Evolutionary conservation across 2,888 invertebrate species (phyloP).

Genomic region (Ennomos erosarius): DNA sequence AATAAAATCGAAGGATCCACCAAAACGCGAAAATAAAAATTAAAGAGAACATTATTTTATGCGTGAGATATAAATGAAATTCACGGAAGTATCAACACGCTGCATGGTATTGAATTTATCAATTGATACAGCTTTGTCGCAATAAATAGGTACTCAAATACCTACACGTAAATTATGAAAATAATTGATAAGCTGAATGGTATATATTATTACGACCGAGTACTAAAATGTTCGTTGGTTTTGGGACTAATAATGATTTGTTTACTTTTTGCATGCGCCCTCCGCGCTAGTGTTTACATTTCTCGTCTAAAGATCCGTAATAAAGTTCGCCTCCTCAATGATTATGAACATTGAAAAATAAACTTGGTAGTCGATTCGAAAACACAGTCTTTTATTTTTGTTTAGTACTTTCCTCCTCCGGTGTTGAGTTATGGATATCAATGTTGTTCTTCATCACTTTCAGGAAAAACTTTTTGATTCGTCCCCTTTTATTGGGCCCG

Average conservation of each 20-base stretch:
- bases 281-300: constrained; percentile 66
- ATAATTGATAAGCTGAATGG: neutral
- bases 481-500: constrained; percentile 59
- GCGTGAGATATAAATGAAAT: constrained; percentile 55
- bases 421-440: constrained; percentile 67
- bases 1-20: constrained; percentile 49
- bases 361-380: constrained; percentile 70
- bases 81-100: constrained; percentile 49
- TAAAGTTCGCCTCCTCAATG: constrained; percentile 74
- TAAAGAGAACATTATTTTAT: constrained; percentile 56
- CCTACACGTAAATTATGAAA: neutral
- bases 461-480: constrained; percentile 49
- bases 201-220: constrained; percentile 22
- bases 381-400: constrained; percentile 72
- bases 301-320: constrained; percentile 64
- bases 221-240: constrained; percentile 14
- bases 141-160: neutral
- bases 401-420: constrained; percentile 65
- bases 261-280: constrained; percentile 71
- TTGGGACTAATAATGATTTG: constrained; percentile 64
- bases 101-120: neutral
- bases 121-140: constrained; percentile 20
- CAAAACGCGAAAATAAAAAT: constrained; percentile 52
- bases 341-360: constrained; percentile 78
- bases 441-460: constrained; percentile 65